Percentiles rank a stretch among this genome's conserved stretches.
These are phyloP conservation scores for Ophraella communa DNA, from an alignment of 2,888 invertebrate species.

Conservation along the genomic window DNA sequence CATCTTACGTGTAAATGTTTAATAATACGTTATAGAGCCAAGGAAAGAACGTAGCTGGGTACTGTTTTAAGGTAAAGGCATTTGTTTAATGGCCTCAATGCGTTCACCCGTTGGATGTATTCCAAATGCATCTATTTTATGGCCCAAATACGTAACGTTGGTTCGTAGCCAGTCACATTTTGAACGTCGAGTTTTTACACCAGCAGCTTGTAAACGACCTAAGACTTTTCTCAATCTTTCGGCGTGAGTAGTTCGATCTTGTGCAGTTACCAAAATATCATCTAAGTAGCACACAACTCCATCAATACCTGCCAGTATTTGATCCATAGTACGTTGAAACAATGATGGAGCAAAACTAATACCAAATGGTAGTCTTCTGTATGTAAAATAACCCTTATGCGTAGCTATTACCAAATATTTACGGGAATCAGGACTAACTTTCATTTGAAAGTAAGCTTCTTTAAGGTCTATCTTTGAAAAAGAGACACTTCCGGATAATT, in stretches of 20 bases:
- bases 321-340: constrained; percentile 31
- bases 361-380: constrained; percentile 29
- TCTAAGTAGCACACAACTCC: constrained; percentile 15
- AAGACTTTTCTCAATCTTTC: not conserved
- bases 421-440: not conserved
- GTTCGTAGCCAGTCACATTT: not conserved
- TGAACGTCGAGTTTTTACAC: not conserved
- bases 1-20: no score
- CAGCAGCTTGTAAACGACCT: not conserved
- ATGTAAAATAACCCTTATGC: constrained; percentile 21
- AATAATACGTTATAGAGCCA: no score
- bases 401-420: not conserved
- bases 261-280: constrained; percentile 11
- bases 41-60: no score
- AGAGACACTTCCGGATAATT: constrained; percentile 10
- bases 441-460: not conserved
- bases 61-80: no score
- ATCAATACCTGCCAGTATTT: constrained; percentile 20
- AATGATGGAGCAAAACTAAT: constrained; percentile 29
- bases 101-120: no score
- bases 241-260: not conserved
- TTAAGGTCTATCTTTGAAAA: constrained; percentile 10
- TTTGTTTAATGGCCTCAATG: no score
- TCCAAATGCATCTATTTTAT: no score
- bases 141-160: not conserved